Evolutionary conservation across 2,888 invertebrate species (phyloP), one percentile per base, ranked within the genome.

Genomic region (Drosophila stalkeri): DNA sequence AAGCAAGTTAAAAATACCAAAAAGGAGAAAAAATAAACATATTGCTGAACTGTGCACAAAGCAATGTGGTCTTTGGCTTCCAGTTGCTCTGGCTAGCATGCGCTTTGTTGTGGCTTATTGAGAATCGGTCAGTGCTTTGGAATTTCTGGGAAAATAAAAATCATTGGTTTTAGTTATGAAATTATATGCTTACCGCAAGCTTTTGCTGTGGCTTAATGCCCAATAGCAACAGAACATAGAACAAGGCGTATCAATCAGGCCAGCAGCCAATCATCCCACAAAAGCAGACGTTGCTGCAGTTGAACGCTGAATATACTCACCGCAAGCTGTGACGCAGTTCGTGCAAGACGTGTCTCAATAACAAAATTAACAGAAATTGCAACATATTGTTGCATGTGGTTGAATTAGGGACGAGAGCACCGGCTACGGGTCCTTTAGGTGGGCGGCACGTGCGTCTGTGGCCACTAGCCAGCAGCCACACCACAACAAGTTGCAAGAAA

Each of bases 351-450:
- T 86, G 89, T 89, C 86, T 81, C 89, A 85, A 89, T 89, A 81
- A 87, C 89, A 77, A 89, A 89, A 86, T 86, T 86, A 86, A 89
- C 89, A 89, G 89, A 88, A 89, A 89, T 89, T 86, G 87, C 88
- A 89, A 80, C 86, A 89, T 89, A 86, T 86, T 86, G 89, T 87
- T 52, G 49, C 61, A 60, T 63, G 64, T 20, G 67, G 18, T 71
- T 43, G 47, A 41, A 44, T 39, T 51, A 27, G 23, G 33, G 33
- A 52, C 2, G 8, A 18, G 41, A 18, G 41, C 56, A 12, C 4
- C 9, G 39, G 47, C 44, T 56, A 56, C 63, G 46, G 44, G 35
- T 12, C 43, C 44, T 44, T 11, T 20, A 59, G 64, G 61, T 49
- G 60, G 49, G 44, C 43, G 49, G 43, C 75, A 74, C 75, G 69